Base-by-base conservation (phyloP, 2,888 invertebrate genomes). In the Pegoplata infirma region DNA sequence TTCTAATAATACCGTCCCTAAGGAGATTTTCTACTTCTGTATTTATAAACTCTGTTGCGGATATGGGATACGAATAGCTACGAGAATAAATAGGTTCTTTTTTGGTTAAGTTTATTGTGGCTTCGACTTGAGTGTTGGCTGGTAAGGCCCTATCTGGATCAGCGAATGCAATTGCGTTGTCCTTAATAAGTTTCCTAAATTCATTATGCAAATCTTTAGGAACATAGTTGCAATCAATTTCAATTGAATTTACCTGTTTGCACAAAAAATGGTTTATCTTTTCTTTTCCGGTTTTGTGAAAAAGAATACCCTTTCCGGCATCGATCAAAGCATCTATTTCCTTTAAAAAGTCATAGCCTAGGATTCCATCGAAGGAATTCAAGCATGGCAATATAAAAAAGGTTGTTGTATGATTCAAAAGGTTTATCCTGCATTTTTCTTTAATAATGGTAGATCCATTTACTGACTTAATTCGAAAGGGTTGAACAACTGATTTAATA, bases 21-120 rank as follows among this genome's bases (percentile, higher is more conserved):
- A 67, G 44, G 6, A 74, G 28, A 14, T 64, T 44, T 7, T 23
- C 12, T 5, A 68, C 10, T 7, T 80, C 75, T 0, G 19, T 53
- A 44, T 76, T 76, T 0, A 73, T 68, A 16, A 75, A 68, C 1
- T 76, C 61, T 6, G 64, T 21, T 28, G 67, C 68, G 10, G 58
- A 32, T 25, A 80, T 68, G 1, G 72, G 68, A 23, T 75, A 75
- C 0, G 67, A 61, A 1, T 79, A 49, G 4, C 55, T 44, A 8
- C 46, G 71, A 1, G 71, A 49, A 16, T 63, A 72, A 3, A 76
- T 8, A 2, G 67, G 72, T 0, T 80, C 68, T 1, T 46, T 63
- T 19, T n/a, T 68, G 0, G 73, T 61, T 17, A n/a, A n/a, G n/a
- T 64, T 28, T 40, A 69, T 80, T n/a, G 59, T 73, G 6, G 59